Conservation (phyloP, 2,113 vertebrate species). For the Brienomyrus longianalis region DNA sequence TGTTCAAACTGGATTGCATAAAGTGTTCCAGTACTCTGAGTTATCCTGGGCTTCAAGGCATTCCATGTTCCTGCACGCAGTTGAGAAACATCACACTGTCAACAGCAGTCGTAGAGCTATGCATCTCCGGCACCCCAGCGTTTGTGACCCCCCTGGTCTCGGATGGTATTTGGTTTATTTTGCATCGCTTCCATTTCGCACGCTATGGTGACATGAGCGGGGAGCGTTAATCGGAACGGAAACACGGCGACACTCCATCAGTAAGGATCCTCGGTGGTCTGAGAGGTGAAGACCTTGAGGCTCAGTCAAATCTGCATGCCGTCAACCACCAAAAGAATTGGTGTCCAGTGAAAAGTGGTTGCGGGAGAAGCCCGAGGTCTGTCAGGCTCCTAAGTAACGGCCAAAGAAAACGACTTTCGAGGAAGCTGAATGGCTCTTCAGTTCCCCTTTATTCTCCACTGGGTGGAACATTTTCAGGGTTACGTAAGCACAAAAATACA, state of each 20-base stretch:
- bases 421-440: conserved; percentile 39
- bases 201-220: not conserved
- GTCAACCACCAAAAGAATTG: conserved; percentile 21
- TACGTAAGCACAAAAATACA: conserved; percentile 47
- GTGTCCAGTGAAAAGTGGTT: conserved; percentile 31
- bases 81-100: not conserved
- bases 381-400: conserved; percentile 17
- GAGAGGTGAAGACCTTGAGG: not conserved
- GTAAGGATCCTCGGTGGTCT: not conserved
- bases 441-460: conserved; percentile 45
- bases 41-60: not conserved
- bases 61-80: no score
- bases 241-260: not conserved
- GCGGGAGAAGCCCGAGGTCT: conserved; percentile 47
- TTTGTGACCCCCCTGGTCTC: not conserved
- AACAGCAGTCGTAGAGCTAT: not conserved
- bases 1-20: not conserved
- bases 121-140: not conserved
- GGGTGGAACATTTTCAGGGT: conserved; percentile 21
- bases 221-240: not conserved
- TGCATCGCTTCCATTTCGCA: not conserved
- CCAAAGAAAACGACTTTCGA: conserved; percentile 39
- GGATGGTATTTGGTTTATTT: not conserved
- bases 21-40: not conserved
- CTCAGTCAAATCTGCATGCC: not conserved